These are phyloP conservation scores for Piliocolobus tephrosceles DNA, from an alignment of 2,113 vertebrate species.

Conservation along the genomic window DNA sequence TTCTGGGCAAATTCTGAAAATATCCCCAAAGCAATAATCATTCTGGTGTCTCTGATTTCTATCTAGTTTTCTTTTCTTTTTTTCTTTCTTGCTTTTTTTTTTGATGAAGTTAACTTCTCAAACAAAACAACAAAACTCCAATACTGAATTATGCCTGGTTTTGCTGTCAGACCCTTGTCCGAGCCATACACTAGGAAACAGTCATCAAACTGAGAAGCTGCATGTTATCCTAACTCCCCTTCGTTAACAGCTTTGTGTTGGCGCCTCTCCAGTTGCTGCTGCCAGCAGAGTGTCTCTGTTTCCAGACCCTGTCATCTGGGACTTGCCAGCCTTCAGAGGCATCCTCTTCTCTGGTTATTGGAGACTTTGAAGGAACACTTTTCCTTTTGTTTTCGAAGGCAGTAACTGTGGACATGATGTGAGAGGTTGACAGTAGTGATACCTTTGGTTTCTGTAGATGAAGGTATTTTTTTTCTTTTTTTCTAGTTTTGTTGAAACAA, in stretches of 20 bases:
- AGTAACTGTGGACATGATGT: not conserved
- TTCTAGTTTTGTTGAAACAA: not conserved
- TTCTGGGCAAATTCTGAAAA: slow-evolving; percentile 19
- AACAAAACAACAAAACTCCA: not conserved
- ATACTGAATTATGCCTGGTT: not conserved
- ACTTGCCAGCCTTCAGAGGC: not conserved
- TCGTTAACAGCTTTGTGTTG: not conserved
- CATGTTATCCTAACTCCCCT: not conserved
- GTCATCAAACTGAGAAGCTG: not conserved
- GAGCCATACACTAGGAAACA: not conserved
- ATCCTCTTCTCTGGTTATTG: not conserved
- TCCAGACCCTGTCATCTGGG: not conserved
- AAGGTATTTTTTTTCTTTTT: not conserved
- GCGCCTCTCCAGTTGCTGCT: not conserved
- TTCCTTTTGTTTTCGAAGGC: slow-evolving; percentile 21
- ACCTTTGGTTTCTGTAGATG: not conserved
- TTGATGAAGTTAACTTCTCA: not conserved
- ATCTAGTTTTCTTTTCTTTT: not conserved
- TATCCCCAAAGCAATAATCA: not conserved
- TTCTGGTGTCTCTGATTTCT: not conserved
- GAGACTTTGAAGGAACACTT: not conserved
- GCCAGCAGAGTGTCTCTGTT: not conserved
- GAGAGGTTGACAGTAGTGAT: not conserved
- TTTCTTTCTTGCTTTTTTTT: not conserved
- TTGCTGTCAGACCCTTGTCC: not conserved